Evolutionary conservation across 2,113 vertebrate species (phyloP), one percentile per base, ranked within the genome.

Genomic region (Diphyllodes magnificus): DNA sequence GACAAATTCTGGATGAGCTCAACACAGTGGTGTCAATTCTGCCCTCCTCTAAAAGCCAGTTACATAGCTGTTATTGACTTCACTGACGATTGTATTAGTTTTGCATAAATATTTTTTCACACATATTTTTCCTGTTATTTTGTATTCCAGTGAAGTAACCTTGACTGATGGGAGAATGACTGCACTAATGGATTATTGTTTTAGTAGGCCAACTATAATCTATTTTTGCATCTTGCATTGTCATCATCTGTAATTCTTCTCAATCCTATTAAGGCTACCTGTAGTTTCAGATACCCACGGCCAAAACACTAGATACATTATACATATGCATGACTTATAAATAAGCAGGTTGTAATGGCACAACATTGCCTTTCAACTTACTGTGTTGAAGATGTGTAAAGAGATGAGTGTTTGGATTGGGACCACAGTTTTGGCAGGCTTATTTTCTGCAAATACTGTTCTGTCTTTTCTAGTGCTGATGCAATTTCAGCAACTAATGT

Each of bases 171-270:
- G 92, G 77, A 94, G 93, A 96, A 93, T 93, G 72, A 82, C 11
- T 54, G 31, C 39, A 64, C 57, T 66, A 51, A 25, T 64, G 94
- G 98, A 98, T 98, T 98, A 98, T 89, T 95, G 78, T 78, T 97
- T 97, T 96, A 97, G 61, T 66, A 95, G 92, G 81, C 76, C 95
- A 94, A 65, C 96, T 97, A 96, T 97, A 98, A 97, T 97, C 96
- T 93, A 78, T 94, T 91, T 96, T 82, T 91, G 79, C 82, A 91
- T 92, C 86, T 96, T 97, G 97, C 97, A 93, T 96, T 93, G 97
- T 98, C 98, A 98, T 97, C 68, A 87, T 90, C 88, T 97, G 44
- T 97, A 98, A 98, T 98, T 97, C 97, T 96, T 89, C 50, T 86
- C 83, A 97, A 98, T 98, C 98, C 94, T 95, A 93, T 98, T 98